These are phyloP conservation scores for Zalophus californianus DNA, from an alignment of 2,797 vertebrate species.

Conservation along the genomic window DNA sequence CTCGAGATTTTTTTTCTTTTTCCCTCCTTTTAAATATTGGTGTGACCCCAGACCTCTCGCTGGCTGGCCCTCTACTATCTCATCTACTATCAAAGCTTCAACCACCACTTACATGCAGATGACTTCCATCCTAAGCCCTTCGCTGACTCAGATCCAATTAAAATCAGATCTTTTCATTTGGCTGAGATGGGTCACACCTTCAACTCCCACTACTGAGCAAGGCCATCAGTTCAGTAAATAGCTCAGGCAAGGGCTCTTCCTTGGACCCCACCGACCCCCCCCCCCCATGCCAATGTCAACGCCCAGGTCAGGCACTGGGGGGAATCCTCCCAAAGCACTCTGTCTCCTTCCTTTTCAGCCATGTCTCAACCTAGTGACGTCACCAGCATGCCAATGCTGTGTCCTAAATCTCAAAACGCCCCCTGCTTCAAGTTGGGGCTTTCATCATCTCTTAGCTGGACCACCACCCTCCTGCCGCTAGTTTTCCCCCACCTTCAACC, in stretches of 20 bases:
- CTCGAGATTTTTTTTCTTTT: background rate
- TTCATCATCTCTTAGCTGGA: background rate
- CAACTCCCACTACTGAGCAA: no score
- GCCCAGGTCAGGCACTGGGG: background rate
- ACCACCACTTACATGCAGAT: background rate
- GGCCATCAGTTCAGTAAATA: background rate
- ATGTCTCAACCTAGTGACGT: background rate
- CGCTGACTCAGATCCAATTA: background rate
- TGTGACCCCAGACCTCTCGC: background rate
- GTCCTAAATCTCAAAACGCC: background rate
- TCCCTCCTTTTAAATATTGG: background rate
- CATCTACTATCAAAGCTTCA: background rate
- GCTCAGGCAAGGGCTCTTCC: rapidly evolving
- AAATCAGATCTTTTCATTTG: background rate
- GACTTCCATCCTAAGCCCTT: background rate
- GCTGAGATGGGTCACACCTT: background rate
- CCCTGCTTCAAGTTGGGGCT: background rate
- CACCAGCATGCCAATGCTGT: background rate
- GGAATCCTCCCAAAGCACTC: background rate
- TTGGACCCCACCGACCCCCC: background rate
- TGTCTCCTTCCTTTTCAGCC: background rate
- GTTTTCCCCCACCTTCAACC: background rate
- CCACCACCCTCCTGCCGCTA: background rate
- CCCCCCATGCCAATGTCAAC: no score
- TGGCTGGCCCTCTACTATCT: background rate